Evolutionary conservation across 2,888 invertebrate species (phyloP).

Genomic region (Liodrosophila aerea): DNA sequence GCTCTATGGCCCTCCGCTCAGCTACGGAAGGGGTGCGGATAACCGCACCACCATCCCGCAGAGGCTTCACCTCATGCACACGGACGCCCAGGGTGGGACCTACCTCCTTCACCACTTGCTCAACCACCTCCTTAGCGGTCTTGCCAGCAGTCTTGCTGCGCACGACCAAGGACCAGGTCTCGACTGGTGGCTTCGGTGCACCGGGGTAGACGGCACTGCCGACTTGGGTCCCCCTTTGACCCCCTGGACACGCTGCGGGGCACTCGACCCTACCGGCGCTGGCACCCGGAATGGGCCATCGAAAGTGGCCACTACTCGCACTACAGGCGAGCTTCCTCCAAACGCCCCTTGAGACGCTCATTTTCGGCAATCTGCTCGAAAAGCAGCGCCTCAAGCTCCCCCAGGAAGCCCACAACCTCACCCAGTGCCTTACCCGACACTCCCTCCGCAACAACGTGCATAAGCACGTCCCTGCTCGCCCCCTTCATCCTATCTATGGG

Average conservation of each 20-base stretch:
- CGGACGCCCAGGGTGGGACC: constrained; percentile 2
- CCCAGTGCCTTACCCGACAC: neutral
- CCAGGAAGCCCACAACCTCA: neutral
- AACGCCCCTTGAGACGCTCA: too few species aligned
- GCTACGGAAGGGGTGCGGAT: constrained; percentile 14
- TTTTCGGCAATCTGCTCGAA: too few species aligned
- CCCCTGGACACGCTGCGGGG: too few species aligned
- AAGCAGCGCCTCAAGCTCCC: too few species aligned
- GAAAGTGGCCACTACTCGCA: too few species aligned
- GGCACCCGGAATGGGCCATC: too few species aligned
- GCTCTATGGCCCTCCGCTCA: constrained; percentile 5
- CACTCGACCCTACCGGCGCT: too few species aligned
- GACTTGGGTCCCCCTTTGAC: too few species aligned
- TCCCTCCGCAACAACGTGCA: neutral
- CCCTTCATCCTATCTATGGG: neutral
- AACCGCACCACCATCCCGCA: constrained; percentile 8
- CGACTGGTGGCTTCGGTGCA: neutral
- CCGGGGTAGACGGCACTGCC: constrained; percentile 4
- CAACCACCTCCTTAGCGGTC: neutral
- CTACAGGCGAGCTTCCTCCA: too few species aligned
- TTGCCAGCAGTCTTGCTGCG: neutral
- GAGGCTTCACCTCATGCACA: constrained; percentile 6
- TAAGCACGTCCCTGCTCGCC: neutral
- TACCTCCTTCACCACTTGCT: constrained; percentile 10
- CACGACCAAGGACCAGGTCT: constrained; percentile 17